Evolutionary conservation across 2,113 vertebrate genomes (phyloP).

Genomic region (Oncorhynchus mykiss): DNA sequence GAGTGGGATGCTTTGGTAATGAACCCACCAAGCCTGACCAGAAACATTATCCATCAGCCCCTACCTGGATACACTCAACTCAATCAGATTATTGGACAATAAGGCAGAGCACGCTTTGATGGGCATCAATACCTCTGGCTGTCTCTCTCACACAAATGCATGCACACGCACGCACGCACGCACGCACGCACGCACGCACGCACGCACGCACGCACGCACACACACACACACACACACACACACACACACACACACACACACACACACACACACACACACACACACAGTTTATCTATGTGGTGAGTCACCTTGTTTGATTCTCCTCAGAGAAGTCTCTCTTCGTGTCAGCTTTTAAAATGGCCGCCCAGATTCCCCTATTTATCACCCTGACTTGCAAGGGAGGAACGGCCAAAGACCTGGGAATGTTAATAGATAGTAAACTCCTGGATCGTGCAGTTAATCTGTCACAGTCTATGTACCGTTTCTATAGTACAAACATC

Average conservation of each 20-base stretch:
- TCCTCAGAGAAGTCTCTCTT: not conserved
- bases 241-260: too few species aligned
- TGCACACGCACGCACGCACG: rapidly evolving
- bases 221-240: too few species aligned
- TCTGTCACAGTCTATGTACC: too few species aligned
- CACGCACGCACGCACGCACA: too few species aligned
- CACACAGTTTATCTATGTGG: not conserved
- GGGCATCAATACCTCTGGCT: conserved; percentile 1
- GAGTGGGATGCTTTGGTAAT: conserved; percentile 37
- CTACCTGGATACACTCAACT: not conserved
- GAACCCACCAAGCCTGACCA: conserved; percentile 30
- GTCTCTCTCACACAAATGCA: not conserved
- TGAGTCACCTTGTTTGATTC: not conserved
- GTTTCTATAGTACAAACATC: too few species aligned
- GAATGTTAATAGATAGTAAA: not conserved
- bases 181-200: too few species aligned
- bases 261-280: too few species aligned
- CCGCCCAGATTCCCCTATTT: too few species aligned
- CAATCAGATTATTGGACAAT: not conserved
- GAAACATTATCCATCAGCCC: conserved; percentile 25
- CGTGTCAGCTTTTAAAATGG: too few species aligned
- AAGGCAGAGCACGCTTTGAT: not conserved
- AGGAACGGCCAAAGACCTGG: too few species aligned
- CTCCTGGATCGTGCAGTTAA: too few species aligned
- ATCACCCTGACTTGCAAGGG: not conserved